Base-by-base conservation (phyloP, 2,113 vertebrate species). In the Percina caprodes region DNA sequence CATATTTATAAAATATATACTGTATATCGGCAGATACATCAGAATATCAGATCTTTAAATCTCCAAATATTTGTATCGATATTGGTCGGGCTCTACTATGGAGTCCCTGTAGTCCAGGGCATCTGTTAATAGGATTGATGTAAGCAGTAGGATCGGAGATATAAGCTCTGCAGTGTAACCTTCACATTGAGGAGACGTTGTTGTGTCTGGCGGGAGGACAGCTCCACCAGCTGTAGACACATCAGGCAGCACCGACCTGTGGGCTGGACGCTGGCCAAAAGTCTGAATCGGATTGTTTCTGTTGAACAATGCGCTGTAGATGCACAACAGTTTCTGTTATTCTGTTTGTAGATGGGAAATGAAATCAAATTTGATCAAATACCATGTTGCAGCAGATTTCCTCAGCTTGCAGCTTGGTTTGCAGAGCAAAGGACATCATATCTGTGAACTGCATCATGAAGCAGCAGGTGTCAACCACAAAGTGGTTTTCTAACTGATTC, bases 81-180 rank as follows among this genome's bases (percentile, higher is more conserved):
- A 30, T 30, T 0, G 4, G 30, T 30, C 30, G 4, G 30, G 30
- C 30, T 30, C 30, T 30, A 30, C 30, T 30, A 30, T 45, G 0
- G 9, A 59, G 55, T 1, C 52, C 60, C 42, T 1, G 23, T 46
- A 30, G 9, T 77, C 69, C 33, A 62, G 49, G 48, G 82, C n/a
- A 58, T 75, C 18, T 83, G 66, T 69, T 91, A 82, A 90, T 83
- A 70, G 87, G 91, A 90, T 92, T 91, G 77, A 62, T 45, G 55
- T 19, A 74, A 78, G 79, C 33, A 10, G 66, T 6, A 66, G 68
- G 73, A 76, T 66, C 46, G 15, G 71, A 80, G 75, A 30, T 63
- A 52, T 86, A 88, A 89, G 78, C 88, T 82, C 62, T 60, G 89
- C 77, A 79, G 81, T 77, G 77, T 81, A 80, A 84, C 83, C 91